Evolutionary conservation across 2,888 invertebrate species (phyloP), one percentile per base, ranked within the genome.

Genomic region (Cremastobaeus sp.): DNA sequence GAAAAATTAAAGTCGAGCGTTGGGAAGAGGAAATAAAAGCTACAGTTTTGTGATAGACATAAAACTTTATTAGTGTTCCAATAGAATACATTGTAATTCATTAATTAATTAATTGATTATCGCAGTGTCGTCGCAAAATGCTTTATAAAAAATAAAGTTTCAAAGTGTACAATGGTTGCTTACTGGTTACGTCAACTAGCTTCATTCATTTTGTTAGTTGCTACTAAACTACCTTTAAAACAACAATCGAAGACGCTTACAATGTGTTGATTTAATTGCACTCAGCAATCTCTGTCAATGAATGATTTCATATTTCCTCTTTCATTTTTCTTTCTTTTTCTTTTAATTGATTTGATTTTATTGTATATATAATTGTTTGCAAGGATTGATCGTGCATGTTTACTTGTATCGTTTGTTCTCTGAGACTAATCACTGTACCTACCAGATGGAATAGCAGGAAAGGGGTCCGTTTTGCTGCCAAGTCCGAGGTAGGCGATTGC

Each of bases 401-500:
- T 11, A 17, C 18, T 11, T 12, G 20, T 28, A 18, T 4, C 9
- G 4, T 50, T 32, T 34, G 28, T 52, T 80, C 77, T 74, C 76
- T 45, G 64, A 34, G 43, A 78, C 32, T 74, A 77, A 54, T 54
- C 65, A 14, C 62, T 59, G 84, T 86, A 87, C 87, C 83, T 87
- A 88, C 88, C 88, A 81, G 81, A 75, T 77, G 85, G 78, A 66
- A 85, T 78, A 15, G 86, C 80, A 66, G 86, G 84, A 71, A 84
- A 82, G 57, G 71, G 82, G 28, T 86, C 85, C 21, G 82, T 76
- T 80, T 88, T 88, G 71, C 86, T 86, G 76, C 87, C 85, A 60
- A 88, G 87, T 55, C 86, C 88, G 73, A 88, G 78, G 79, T 89
- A 89, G 73, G 88, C 82, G 69, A 88, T 79, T 3, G 86, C 88